Conservation (phyloP, 2,888 invertebrate species). For the Priocnemis perturbator region DNA sequence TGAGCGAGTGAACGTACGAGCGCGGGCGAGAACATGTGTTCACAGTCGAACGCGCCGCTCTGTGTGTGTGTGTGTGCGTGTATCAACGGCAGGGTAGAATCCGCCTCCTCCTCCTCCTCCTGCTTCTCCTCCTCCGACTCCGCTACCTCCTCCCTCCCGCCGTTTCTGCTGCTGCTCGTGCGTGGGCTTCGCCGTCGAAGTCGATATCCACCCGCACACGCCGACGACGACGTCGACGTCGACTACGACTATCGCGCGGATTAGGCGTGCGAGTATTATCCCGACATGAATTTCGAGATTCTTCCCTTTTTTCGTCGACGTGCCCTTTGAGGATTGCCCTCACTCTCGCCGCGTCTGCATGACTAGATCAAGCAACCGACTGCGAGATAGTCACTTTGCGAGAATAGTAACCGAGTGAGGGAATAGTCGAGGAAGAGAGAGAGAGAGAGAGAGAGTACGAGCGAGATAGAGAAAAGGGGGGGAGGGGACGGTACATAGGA, state of each 20-base stretch:
- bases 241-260: neutral
- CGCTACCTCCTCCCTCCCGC: constrained; percentile 13
- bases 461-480: neutral
- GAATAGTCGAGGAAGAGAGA: neutral
- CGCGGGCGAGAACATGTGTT: no score
- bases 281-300: no score
- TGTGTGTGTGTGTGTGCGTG: neutral
- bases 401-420: neutral
- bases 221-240: neutral
- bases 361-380: no score
- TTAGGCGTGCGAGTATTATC: neutral
- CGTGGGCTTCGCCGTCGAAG: constrained; percentile 50
- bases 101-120: constrained; percentile 2
- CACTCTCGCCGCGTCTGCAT: no score
- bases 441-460: neutral
- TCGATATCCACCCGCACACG: constrained; percentile 51
- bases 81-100: constrained; percentile 14
- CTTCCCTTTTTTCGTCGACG: no score
- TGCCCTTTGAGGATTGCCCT: no score
- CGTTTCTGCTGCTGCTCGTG: constrained; percentile 46
- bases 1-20: neutral
- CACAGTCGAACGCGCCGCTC: no score
- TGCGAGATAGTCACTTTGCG: no score
- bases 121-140: constrained; percentile 3
- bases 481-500: neutral